phyloP scores from a whole-genome alignment of 1,140 invertebrate genomes.

The Trichoplusia ni region DNA sequence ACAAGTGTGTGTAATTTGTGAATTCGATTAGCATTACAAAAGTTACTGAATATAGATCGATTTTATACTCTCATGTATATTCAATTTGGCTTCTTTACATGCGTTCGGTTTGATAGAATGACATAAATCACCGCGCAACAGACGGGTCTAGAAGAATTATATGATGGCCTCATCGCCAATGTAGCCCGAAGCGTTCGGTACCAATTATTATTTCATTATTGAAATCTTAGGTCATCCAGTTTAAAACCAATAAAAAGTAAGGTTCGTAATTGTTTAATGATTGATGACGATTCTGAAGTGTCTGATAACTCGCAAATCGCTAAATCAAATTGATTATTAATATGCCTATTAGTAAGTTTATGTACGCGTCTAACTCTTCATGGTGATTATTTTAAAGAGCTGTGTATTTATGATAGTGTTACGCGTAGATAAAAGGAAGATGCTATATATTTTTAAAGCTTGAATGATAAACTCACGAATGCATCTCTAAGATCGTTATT shows the following conservation, averaged over 20 bases:
- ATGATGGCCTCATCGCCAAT: too few species aligned
- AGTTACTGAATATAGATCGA: neutral
- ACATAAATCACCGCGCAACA: neutral
- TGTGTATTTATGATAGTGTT: too few species aligned
- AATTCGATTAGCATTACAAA: neutral
- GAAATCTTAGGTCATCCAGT: neutral
- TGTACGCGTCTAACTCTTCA: too few species aligned
- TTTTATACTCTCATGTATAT: conserved; percentile 10
- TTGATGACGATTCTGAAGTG: neutral
- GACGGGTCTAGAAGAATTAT: neutral
- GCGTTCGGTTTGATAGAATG: neutral
- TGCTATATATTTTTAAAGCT: too few species aligned
- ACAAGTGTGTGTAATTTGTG: neutral
- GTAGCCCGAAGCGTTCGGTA: neutral
- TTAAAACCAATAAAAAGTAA: neutral
- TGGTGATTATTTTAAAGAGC: too few species aligned
- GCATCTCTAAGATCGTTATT: too few species aligned
- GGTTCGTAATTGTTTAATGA: neutral
- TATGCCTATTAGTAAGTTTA: too few species aligned
- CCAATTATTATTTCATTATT: neutral
- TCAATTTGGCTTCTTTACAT: neutral
- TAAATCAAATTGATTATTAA: too few species aligned
- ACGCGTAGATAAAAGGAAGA: too few species aligned
- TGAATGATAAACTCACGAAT: too few species aligned
- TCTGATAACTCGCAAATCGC: too few species aligned